These are phyloP conservation scores for Ctenopoma kingsleyae DNA, from an alignment of 2,797 vertebrate species.

Conservation along the genomic window DNA sequence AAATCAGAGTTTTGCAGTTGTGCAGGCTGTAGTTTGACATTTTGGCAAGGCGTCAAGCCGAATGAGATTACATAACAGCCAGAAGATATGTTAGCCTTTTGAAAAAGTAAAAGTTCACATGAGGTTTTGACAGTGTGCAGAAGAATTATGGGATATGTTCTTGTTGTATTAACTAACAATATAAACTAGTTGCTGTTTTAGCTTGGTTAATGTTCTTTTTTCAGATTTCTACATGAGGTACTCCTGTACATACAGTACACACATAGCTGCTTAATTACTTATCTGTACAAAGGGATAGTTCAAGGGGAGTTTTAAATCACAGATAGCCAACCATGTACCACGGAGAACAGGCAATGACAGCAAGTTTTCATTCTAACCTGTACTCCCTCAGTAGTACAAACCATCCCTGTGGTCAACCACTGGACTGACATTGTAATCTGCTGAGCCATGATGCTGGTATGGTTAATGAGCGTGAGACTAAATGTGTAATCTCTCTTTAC, in stretches of 20 bases:
- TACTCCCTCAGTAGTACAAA: background rate
- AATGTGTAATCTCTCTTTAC: no score
- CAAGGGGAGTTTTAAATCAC: no score
- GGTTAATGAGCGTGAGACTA: no score
- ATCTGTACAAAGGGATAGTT: no score
- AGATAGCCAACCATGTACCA: no score
- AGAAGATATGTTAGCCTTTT: constrained; percentile 15
- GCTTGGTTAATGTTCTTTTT: background rate
- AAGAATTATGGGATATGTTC: background rate
- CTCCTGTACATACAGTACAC: no score
- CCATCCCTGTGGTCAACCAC: no score
- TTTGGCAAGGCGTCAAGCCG: constrained; percentile 19
- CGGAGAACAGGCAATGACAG: background rate
- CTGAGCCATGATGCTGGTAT: no score
- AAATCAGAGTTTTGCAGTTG: constrained; percentile 20
- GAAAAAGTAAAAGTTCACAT: constrained; percentile 21
- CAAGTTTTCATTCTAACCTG: background rate
- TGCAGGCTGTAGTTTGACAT: constrained; percentile 28
- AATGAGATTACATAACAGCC: constrained; percentile 18
- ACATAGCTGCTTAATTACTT: no score
- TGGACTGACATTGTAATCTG: no score
- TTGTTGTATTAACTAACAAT: background rate
- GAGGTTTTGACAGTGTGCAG: background rate
- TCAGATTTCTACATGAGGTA: no score
- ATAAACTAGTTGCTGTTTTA: background rate